Evolutionary conservation across 1,140 invertebrate species (phyloP).

Genomic region (Drosophila melanogaster): DNA sequence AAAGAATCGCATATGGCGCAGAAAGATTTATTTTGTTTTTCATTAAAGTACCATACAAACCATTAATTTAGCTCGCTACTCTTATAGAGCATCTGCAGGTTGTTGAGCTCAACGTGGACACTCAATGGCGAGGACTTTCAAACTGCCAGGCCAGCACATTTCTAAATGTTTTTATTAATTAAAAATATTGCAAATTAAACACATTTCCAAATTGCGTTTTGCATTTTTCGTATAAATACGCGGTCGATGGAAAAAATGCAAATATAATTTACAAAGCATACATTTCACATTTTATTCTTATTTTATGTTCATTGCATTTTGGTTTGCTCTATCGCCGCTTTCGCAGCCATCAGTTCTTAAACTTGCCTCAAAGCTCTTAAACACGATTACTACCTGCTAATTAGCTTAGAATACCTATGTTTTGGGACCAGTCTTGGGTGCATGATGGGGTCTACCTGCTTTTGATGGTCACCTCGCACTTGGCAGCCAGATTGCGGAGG

Average conservation of each 20-base stretch:
- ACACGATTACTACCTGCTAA: background rate
- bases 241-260: constrained; percentile 49
- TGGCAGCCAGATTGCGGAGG: constrained; percentile 10
- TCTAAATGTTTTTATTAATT: constrained; percentile 80
- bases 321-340: constrained; percentile 14
- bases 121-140: background rate
- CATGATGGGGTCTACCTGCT: constrained; percentile 20
- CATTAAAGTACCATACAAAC: background rate
- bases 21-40: background rate
- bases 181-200: constrained; percentile 75
- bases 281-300: constrained; percentile 13
- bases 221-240: constrained; percentile 56
- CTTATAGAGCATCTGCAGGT: background rate
- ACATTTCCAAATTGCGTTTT: constrained; percentile 69
- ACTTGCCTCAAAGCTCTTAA: constrained; percentile 2
- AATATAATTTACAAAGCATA: constrained; percentile 70
- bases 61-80: background rate
- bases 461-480: constrained; percentile 58
- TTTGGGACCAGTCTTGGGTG: constrained; percentile 6
- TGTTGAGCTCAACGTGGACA: no score
- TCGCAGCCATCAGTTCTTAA: constrained; percentile 13
- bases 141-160: constrained; percentile 62
- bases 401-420: background rate
- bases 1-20: no score
- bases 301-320: constrained; percentile 12